phyloP scores from a whole-genome alignment of 2,797 vertebrate species.

The Tinamus major region DNA sequence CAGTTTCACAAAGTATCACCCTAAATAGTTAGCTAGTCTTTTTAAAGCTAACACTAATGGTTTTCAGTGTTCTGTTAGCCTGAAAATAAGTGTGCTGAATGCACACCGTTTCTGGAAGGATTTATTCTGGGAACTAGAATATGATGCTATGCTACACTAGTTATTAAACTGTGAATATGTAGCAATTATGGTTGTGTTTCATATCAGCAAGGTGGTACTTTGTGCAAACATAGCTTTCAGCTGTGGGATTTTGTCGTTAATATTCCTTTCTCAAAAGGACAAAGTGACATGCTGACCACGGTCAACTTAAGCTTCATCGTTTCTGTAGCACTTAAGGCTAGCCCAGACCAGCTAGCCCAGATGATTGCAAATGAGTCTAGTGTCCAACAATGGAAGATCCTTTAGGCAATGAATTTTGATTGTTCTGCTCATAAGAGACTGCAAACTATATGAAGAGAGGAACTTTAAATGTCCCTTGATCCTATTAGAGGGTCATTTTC shows the following conservation, averaged over 20 bases:
- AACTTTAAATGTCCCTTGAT: slow-evolving; percentile 73
- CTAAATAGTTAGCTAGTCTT: neutral
- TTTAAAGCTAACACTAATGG: neutral
- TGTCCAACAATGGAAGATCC: slow-evolving; percentile 59
- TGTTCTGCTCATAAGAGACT: slow-evolving; percentile 75
- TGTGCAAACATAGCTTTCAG: slow-evolving; percentile 37
- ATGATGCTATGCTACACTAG: slow-evolving; percentile 1
- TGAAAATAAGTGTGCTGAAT: slow-evolving; percentile 64
- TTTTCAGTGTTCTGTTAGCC: slow-evolving; percentile 2
- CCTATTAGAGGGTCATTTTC: slow-evolving; percentile 67
- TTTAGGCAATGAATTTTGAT: slow-evolving; percentile 76
- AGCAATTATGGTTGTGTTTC: slow-evolving; percentile 50
- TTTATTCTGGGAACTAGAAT: slow-evolving; percentile 62
- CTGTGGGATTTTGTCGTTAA: slow-evolving; percentile 61
- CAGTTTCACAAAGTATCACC: neutral
- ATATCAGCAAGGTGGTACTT: slow-evolving; percentile 57
- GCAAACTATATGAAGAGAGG: slow-evolving; percentile 73
- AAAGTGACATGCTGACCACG: slow-evolving; percentile 62
- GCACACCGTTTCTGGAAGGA: slow-evolving; percentile 57
- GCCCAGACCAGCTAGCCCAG: neutral
- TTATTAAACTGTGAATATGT: slow-evolving; percentile 70
- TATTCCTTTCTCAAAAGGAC: slow-evolving; percentile 54
- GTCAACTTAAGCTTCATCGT: slow-evolving; percentile 55
- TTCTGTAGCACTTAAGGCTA: slow-evolving; percentile 49
- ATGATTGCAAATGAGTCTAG: slow-evolving; percentile 57